These are phyloP conservation scores for Cataglyphis livida DNA, from an alignment of 2,888 invertebrate species.

Conservation along the genomic window DNA sequence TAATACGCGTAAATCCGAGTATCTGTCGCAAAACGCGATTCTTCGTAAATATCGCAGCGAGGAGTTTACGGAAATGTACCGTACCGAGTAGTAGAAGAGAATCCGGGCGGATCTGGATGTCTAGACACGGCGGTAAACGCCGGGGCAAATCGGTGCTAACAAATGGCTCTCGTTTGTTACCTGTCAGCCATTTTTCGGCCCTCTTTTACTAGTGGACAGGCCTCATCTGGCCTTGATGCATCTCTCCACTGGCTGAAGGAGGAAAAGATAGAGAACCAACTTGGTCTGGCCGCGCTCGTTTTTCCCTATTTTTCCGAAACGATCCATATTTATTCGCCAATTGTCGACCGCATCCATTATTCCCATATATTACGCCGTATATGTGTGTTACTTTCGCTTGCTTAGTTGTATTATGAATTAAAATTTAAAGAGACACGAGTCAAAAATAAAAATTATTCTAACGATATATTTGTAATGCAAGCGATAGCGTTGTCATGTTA, in stretches of 20 bases:
- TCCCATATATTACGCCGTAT: neutral
- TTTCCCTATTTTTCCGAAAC: constrained; percentile 58
- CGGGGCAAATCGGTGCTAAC: constrained; percentile 79
- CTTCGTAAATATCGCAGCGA: constrained; percentile 5
- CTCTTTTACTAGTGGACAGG: constrained; percentile 72
- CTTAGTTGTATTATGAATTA: neutral
- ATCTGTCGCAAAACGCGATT: neutral
- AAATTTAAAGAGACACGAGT: neutral
- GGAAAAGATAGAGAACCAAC: constrained; percentile 53
- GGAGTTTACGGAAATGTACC: constrained; percentile 15
- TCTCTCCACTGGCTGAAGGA: constrained; percentile 61
- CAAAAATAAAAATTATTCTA: neutral
- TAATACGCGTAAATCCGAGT: neutral
- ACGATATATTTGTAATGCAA: constrained; percentile 6
- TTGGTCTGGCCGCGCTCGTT: constrained; percentile 52
- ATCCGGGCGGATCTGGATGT: constrained; percentile 16
- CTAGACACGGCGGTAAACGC: constrained; percentile 42
- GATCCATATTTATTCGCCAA: constrained; percentile 20
- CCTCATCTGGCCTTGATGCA: constrained; percentile 78
- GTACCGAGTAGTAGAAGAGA: constrained; percentile 21
- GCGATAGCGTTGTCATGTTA: neutral
- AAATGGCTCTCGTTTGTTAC: constrained; percentile 82
- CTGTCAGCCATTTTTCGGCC: constrained; percentile 81
- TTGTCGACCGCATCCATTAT: constrained; percentile 19
- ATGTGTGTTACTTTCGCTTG: neutral